Conservation (phyloP, 2,888 invertebrate genomes). For the Mimumesa dahlbomi region DNA sequence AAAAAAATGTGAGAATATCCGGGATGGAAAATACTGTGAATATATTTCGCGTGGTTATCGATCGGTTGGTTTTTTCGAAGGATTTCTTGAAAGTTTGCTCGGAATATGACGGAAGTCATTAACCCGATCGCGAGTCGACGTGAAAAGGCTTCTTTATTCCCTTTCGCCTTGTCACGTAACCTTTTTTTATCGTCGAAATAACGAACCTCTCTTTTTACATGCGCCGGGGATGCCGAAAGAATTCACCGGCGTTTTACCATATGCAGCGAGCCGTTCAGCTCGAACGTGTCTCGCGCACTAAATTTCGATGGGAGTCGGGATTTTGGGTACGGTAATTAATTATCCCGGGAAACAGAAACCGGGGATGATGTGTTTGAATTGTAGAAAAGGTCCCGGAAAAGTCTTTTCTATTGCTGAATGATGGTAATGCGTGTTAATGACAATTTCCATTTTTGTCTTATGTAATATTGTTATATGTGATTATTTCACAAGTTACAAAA, state of each 20-base stretch:
- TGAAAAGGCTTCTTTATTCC: not conserved
- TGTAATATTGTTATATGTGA: no score
- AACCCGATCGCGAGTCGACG: conserved; percentile 3
- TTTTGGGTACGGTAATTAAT: no score
- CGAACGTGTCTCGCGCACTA: no score
- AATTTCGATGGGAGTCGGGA: no score
- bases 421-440: no score
- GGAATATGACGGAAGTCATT: conserved; percentile 36
- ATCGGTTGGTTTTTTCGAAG: conserved; percentile 11
- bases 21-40: not conserved
- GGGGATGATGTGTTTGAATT: no score
- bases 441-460: no score
- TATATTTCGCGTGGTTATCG: not conserved
- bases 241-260: conserved; percentile 32
- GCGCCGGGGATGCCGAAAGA: conserved; percentile 27
- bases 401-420: no score
- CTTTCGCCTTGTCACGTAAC: conserved; percentile 32
- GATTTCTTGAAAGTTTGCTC: conserved; percentile 27
- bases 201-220: conserved; percentile 37
- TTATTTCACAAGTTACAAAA: no score
- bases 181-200: conserved; percentile 32
- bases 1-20: not conserved
- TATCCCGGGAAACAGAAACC: no score
- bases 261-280: conserved; percentile 32
- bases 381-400: no score